Percentiles rank a stretch among this genome's conserved stretches.
These are phyloP conservation scores for Tor tambroides DNA, from an alignment of 2,113 vertebrate species.

Conservation along the genomic window DNA sequence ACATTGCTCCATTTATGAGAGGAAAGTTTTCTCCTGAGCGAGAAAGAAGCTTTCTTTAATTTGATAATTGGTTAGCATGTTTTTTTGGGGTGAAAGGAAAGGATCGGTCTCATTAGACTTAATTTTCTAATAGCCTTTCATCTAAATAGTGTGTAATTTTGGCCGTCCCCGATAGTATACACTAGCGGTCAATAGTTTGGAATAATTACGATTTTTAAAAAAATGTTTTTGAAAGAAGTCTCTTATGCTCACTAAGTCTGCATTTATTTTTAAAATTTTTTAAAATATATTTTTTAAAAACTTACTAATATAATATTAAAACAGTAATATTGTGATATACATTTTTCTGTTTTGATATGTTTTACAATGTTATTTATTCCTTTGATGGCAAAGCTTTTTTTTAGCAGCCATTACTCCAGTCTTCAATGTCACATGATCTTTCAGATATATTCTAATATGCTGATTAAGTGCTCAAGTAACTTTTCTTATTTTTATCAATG, in stretches of 20 bases:
- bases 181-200: neutral
- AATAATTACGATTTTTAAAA: too few species aligned
- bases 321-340: neutral
- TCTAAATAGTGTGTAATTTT: constrained; percentile 77
- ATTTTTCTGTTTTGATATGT: neutral
- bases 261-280: too few species aligned
- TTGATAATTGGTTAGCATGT: constrained; percentile 79
- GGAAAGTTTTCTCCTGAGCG: constrained; percentile 61
- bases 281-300: too few species aligned
- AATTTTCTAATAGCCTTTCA: constrained; percentile 83
- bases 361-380: neutral
- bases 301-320: too few species aligned
- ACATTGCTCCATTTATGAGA: constrained; percentile 63
- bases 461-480: neutral
- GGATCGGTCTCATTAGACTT: constrained; percentile 81
- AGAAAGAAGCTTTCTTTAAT: constrained; percentile 80
- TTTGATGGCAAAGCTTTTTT: neutral
- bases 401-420: neutral
- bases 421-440: neutral
- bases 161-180: constrained; percentile 72
- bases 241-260: too few species aligned
- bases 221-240: too few species aligned
- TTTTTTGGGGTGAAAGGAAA: constrained; percentile 75
- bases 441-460: neutral
- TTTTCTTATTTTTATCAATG: too few species aligned